Base-by-base conservation (phyloP, 2,113 vertebrate genomes). In the Cisticola juncidis region DNA sequence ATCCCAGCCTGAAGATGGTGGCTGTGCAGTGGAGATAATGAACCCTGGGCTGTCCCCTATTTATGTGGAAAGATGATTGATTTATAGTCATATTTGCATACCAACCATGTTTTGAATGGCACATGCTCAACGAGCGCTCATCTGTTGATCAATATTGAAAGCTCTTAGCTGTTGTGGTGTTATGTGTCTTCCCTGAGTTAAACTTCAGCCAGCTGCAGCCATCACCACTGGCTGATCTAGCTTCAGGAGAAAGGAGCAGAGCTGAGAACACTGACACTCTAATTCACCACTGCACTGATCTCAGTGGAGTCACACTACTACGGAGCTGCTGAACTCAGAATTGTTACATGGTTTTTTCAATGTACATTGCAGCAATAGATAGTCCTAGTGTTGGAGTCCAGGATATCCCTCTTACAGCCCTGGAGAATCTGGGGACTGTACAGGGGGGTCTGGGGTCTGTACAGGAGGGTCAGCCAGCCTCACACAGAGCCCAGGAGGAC, bases 1-100 rank as follows among this genome's bases (percentile, higher is more conserved):
- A 71, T n/a, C 28, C 36, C 53, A 61, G 16, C 16, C 15, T 51
- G 19, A 33, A 14, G 4, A 36, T 6, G 0, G 0, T 14, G 24
- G 19, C 33, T 3, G 0, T 50, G 8, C 50, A 50, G 36, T 9
- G 28, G 26, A 64, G 33, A 38, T 25, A 71, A 51, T 29, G 28
- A 44, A 11, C 50, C 10, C 64, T 64, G 44, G 33, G 5, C 36
- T 64, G 26, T 36, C 22, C 19, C 28, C 22, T 48, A 17, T 20
- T 62, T 36, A n/a, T 25, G 36, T 21, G 44, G 15, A n/a, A 64
- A 57, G 23, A n/a, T 29, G 13, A 38, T 25, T 25, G 7, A n/a
- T 33, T 62, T 78, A 24, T 11, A 62, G 29, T 48, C 6, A 16
- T 77, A 48, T 44, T 56, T 70, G 48, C 12, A 56, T 56, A 44